These are phyloP conservation scores for Cryptotis parvus DNA, from an alignment of 2,113 vertebrate genomes.

Conservation along the genomic window DNA sequence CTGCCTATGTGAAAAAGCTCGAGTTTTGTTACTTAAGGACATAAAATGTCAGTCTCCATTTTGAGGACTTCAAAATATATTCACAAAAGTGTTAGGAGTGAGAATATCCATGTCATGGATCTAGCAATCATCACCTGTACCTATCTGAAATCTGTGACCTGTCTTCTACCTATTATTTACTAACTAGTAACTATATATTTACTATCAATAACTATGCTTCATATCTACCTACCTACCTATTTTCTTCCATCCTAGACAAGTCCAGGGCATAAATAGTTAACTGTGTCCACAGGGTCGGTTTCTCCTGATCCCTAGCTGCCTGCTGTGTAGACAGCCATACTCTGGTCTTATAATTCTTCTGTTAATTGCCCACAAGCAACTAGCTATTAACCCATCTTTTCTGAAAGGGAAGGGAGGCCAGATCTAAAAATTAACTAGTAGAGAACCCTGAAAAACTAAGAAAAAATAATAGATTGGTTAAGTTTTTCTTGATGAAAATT, in stretches of 20 bases:
- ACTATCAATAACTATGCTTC: not conserved
- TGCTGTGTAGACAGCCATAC: not conserved
- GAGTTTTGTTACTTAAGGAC: not conserved
- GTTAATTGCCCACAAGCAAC: not conserved
- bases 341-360: not conserved
- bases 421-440: not conserved
- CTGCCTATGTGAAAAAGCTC: not conserved
- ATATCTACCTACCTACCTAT: not conserved
- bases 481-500: not conserved
- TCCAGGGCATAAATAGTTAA: not conserved
- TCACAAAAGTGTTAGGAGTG: not conserved
- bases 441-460: not conserved
- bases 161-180: not conserved
- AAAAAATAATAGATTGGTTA: rapidly evolving
- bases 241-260: not conserved
- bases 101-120: not conserved
- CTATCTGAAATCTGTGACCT: not conserved
- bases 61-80: not conserved
- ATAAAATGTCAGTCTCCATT: not conserved
- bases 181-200: not conserved
- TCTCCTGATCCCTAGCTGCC: too few relatives aligned
- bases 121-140: too few relatives aligned
- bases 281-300: too few relatives aligned
- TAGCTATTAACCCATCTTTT: not conserved
- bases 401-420: not conserved